Percentiles rank a stretch among this genome's conserved stretches.
Conservation (phyloP, 2,888 invertebrate species). For the Iphiclides podalirius region DNA sequence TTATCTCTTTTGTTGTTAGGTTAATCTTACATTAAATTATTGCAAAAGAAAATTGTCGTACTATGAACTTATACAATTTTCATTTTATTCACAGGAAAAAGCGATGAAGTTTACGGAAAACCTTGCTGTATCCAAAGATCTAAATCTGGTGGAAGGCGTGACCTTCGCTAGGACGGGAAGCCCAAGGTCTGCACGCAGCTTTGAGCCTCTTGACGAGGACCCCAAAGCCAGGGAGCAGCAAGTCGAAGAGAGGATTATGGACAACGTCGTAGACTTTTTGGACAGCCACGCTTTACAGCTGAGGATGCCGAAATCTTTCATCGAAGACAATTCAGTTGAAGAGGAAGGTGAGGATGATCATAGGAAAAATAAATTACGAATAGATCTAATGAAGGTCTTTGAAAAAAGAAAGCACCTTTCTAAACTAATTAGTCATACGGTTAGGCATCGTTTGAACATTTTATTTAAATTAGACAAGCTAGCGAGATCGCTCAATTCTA, state of each 20-base stretch:
- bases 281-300: slow-evolving; percentile 66
- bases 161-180: slow-evolving; percentile 64
- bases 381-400: too few relatives aligned
- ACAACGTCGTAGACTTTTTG: slow-evolving; percentile 68
- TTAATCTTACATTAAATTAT: background rate
- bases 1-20: background rate
- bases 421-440: background rate
- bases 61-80: slow-evolving; percentile 11
- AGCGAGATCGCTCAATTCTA: background rate
- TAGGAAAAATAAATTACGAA: too few relatives aligned
- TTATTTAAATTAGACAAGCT: background rate
- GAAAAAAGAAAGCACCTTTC: background rate
- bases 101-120: slow-evolving; percentile 73
- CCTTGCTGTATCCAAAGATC: slow-evolving; percentile 63
- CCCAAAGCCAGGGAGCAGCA: slow-evolving; percentile 63
- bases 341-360: slow-evolving; percentile 58
- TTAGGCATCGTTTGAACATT: background rate
- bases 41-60: background rate
- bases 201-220: slow-evolving; percentile 64
- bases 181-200: slow-evolving; percentile 65
- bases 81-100: slow-evolving; percentile 61
- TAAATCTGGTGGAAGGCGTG: slow-evolving; percentile 63
- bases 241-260: slow-evolving; percentile 70
- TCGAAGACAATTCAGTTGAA: slow-evolving; percentile 67
- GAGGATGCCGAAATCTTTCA: slow-evolving; percentile 69